Conservation (phyloP, 2,888 invertebrate genomes). For the Rotaria magnacalcarata region DNA sequence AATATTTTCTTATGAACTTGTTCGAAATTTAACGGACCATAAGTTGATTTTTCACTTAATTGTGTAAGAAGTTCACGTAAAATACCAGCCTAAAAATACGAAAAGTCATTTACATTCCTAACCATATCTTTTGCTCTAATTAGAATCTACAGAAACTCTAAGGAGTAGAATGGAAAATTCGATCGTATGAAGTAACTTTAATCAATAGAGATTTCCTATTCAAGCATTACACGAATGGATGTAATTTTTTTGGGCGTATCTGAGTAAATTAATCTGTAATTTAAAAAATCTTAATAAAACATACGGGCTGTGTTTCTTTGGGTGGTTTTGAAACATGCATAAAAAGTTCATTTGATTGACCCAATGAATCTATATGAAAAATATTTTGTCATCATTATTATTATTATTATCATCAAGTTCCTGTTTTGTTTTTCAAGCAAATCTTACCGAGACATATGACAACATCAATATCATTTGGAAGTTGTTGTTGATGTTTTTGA, state of each 20-base stretch:
- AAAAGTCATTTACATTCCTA: neutral
- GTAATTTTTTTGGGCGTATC: too few species aligned
- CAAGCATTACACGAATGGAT: too few species aligned
- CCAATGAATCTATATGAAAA: conserved; percentile 39
- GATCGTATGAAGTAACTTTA: too few species aligned
- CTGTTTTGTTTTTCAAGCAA: neutral
- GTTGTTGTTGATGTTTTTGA: conserved; percentile 33
- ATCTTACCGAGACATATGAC: neutral
- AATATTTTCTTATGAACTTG: conserved; percentile 45
- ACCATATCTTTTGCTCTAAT: too few species aligned
- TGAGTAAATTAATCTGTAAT: too few species aligned
- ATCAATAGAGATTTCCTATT: too few species aligned
- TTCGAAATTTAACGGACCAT: conserved; percentile 36
- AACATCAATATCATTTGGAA: conserved; percentile 23
- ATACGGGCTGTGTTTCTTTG: conserved; percentile 42
- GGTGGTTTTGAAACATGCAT: conserved; percentile 46
- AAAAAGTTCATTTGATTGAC: conserved; percentile 37
- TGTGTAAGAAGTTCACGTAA: neutral
- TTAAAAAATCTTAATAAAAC: neutral
- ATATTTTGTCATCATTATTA: neutral
- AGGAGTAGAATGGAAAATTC: too few species aligned
- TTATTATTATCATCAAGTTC: too few species aligned
- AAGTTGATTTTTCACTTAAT: conserved; percentile 9
- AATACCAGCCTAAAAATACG: neutral
- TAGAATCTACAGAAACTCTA: too few species aligned